Evolutionary conservation across 92 coral and sea anemone genomes (phyloP), one percentile per base, ranked within the genome.

Genomic region (Porites evermanni): DNA sequence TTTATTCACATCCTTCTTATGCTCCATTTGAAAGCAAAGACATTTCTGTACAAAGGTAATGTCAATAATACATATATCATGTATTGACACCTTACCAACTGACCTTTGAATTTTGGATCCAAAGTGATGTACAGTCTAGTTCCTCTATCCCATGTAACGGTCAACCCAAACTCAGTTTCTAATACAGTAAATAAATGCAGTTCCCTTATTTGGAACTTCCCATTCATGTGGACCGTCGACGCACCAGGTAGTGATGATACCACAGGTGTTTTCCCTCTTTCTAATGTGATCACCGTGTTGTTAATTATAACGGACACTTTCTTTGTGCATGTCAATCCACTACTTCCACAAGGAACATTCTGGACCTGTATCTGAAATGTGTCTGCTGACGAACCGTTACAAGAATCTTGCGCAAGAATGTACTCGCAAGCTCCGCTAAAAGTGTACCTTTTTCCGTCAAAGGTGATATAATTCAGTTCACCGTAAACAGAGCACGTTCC

Each of bases 101-200:
- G 90, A 93, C 98, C 98, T 93, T 87, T 88, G 74, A 80, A 92
- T 66, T 82, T 92, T 19, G 98, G 94, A 52, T 90, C 89, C 60
- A 95, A 71, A 14, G 93, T 95, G n/a, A 91, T 81, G 60, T 95
- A 95, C 24, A 95, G 81, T 75, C 95, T 85, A 44, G 98, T 95
- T 9, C 94, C 98, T 86, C 93, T 94, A 70, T 95, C 97, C 98
- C 98, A 95, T 90, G 91, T 78, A 71, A 93, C 68, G 8, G 97
- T 95, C 59, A 95, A 87, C 7, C 98, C 98, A 47, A 95, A 70
- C 51, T 61, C 86, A 21, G 97, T 95, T 72, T 94, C 96, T 70
- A 95, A 85, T 13, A 95, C 91, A 73, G 91, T 91, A 53, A 95
- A 95, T 52, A 95, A 95, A 75, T 89, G 95, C 60, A 91, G 93